A percentile compares a stretch with the other conserved stretches of the same genome.
Conservation (phyloP, 2,888 invertebrate species). For the Agonopterix arenella region DNA sequence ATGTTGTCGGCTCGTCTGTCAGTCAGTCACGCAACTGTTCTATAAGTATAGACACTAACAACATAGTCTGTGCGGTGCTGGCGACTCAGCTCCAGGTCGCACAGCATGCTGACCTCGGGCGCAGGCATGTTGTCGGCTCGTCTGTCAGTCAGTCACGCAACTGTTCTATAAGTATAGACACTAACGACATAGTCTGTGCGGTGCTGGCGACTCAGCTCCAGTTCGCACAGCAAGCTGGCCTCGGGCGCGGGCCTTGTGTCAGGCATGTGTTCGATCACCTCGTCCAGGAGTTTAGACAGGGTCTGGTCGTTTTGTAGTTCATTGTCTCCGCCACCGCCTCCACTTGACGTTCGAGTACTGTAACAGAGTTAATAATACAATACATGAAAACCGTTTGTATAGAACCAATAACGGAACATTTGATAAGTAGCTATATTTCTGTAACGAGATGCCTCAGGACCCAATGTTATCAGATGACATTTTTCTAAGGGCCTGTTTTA, state of each 20-base stretch:
- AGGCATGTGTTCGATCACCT: constrained; percentile 88
- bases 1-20: no score
- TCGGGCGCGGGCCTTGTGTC: constrained; percentile 69
- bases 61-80: no score
- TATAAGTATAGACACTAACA: no score
- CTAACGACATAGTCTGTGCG: constrained; percentile 27
- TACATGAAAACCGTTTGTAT: no score
- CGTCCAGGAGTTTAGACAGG: constrained; percentile 90
- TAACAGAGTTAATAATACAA: constrained; percentile 4
- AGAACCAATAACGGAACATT: no score
- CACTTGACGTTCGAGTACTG: constrained; percentile 37
- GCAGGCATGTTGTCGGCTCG: constrained; percentile 79
- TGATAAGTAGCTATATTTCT: no score
- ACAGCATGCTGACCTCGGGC: constrained; percentile 37
- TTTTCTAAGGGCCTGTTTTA: no score
- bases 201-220: constrained; percentile 26
- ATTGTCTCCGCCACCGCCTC: constrained; percentile 51
- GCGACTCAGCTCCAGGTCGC: no score
- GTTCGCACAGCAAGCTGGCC: constrained; percentile 32
- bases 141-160: not conserved
- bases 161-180: not conserved
- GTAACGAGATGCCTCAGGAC: no score
- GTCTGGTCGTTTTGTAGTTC: constrained; percentile 79
- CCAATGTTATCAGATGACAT: no score
- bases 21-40: no score